Percentiles rank a stretch among this genome's conserved stretches.
Conservation (phyloP, 2,888 invertebrate genomes). For the Xylocampa areola region DNA sequence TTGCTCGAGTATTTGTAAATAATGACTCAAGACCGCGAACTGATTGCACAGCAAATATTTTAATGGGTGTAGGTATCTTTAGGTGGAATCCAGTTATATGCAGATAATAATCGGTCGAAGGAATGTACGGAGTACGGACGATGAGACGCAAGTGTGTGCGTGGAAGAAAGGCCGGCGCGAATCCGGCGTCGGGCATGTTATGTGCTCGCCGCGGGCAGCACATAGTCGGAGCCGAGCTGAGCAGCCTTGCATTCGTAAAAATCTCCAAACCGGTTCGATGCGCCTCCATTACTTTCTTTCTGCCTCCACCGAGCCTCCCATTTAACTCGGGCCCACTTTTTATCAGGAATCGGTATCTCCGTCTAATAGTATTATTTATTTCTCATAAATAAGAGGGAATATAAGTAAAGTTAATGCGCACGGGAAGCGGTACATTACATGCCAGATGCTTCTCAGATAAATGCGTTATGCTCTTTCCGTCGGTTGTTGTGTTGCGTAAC, state of each 20-base stretch:
- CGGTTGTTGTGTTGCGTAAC: slow-evolving; percentile 78
- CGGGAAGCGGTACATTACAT: slow-evolving; percentile 86
- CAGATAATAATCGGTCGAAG: slow-evolving; percentile 80
- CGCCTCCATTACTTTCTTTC: slow-evolving; percentile 90
- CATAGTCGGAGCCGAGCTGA: slow-evolving; percentile 79
- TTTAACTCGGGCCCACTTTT: slow-evolving; percentile 89
- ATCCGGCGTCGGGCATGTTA: slow-evolving; percentile 85
- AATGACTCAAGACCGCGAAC: slow-evolving; percentile 66
- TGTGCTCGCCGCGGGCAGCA: slow-evolving; percentile 82
- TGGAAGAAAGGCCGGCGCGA: slow-evolving; percentile 85
- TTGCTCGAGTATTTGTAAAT: slow-evolving; percentile 74
- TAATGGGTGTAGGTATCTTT: slow-evolving; percentile 77
- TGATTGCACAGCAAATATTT: slow-evolving; percentile 79
- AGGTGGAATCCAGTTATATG: slow-evolving; percentile 82
- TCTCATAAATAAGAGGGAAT: slow-evolving; percentile 89
- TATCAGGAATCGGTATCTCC: slow-evolving; percentile 90
- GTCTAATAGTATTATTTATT: slow-evolving; percentile 90
- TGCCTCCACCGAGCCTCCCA: slow-evolving; percentile 89
- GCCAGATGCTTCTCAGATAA: slow-evolving; percentile 83
- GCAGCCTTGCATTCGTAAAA: slow-evolving; percentile 90
- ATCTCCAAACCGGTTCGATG: slow-evolving; percentile 89
- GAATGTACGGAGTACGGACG: slow-evolving; percentile 68
- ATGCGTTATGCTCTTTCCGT: slow-evolving; percentile 76
- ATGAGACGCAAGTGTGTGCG: slow-evolving; percentile 72
- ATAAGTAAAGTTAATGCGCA: slow-evolving; percentile 87